Evolutionary conservation across 2,888 invertebrate genomes (phyloP).

Genomic region (Cacoxenus indagator): DNA sequence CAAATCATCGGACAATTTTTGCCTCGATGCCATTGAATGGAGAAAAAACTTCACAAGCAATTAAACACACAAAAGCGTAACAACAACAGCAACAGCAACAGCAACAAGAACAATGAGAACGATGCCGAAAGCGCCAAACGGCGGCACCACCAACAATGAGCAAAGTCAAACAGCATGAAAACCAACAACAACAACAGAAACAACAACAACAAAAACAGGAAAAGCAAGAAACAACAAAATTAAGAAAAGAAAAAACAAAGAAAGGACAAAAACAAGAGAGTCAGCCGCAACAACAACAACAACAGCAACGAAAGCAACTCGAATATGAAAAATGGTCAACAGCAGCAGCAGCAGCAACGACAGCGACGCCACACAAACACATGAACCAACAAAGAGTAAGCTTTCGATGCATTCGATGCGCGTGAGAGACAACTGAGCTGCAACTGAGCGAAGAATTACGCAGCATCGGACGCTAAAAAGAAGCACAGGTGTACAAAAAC

Average conservation of each 20-base stretch:
- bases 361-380: not conserved
- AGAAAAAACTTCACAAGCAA: slow-evolving; percentile 69
- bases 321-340: not conserved
- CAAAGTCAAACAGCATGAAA: not conserved
- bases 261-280: not conserved
- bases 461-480: too few relatives aligned
- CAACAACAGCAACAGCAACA: slow-evolving; percentile 13
- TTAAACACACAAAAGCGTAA: slow-evolving; percentile 68
- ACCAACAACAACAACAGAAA: not conserved
- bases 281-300: not conserved
- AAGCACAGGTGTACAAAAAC: too few relatives aligned
- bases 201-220: not conserved
- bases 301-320: not conserved
- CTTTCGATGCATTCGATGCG: too few relatives aligned
- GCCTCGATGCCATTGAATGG: slow-evolving; percentile 57
- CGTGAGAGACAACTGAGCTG: too few relatives aligned
- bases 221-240: not conserved
- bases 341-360: not conserved
- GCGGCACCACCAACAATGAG: not conserved
- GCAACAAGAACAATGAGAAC: not conserved
- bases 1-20: slow-evolving; percentile 8
- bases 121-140: slow-evolving; percentile 1
- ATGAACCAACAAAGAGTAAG: too few relatives aligned
- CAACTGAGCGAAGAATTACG: too few relatives aligned
- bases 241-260: not conserved